Evolutionary conservation across 64 coral and sea anemone genomes (phyloP), one percentile per base, ranked within the genome.

Genomic region (Montipora efflorescens): DNA sequence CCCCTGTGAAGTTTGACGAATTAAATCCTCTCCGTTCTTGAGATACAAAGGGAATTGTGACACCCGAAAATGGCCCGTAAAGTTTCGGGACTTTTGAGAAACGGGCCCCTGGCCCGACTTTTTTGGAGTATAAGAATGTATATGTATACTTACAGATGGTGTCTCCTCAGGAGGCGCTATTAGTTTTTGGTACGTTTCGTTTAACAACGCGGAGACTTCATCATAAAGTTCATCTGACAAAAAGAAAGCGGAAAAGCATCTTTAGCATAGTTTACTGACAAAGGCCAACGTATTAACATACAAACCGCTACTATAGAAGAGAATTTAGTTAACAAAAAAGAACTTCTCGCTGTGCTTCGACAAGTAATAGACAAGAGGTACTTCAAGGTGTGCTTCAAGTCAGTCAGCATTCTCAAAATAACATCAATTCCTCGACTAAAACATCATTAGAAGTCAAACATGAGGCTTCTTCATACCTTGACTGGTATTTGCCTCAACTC

Each of bases 171-270:
- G 93, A 72, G 93, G 96, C 5, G 96, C 93, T 8, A 94, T 92
- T n/a, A 95, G 82, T 66, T 89, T 94, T 47, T 95, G 51, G 7
- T 92, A 97, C 1, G 96, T 90, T 68, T 97, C 96, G 49, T 97
- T 97, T 64, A 97, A n/a, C 16, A 95, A 13, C 6, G 59, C 89
- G 9, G 96, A 83, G 4, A 90, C 85, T 67, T 97, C 96, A n/a
- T 97, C 96, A 72, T 95, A 97, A 23, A 97, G 59, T 49, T 92
- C 84, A 36, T 97, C 96, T 57, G 53, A 11, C 48, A 67, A 90
- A 49, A 61, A 83, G 36, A 50, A 61, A 13, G 13, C 45, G 9
- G n/a, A 23, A 48, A 10, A 48, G 8, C 11, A 28, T 69, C 5
- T 1, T 8, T 0, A 11, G 53, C 53, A 57, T 8, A 57, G 53